Evolutionary conservation across 2,888 invertebrate genomes (phyloP).

Genomic region (Drosophila dives): DNA sequence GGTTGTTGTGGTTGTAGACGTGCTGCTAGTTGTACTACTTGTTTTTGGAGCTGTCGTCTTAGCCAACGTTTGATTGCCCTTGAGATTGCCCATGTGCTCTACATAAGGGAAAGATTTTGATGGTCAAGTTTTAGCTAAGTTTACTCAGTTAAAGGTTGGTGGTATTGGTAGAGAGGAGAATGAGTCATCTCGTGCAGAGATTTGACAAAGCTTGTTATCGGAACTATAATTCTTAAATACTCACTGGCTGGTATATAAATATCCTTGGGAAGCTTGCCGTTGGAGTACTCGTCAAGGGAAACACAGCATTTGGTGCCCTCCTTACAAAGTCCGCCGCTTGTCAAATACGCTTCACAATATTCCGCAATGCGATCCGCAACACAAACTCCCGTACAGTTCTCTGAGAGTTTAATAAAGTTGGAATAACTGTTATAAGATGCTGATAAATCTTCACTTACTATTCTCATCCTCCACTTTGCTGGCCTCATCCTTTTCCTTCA

Average conservation of each 20-base stretch:
- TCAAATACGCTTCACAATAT: conserved; percentile 94
- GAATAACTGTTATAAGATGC: neutral
- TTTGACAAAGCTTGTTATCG: no score
- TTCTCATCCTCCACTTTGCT: conserved; percentile 75
- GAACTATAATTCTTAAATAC: conserved; percentile 27
- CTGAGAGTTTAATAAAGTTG: conserved; percentile 27
- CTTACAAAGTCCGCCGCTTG: conserved; percentile 90
- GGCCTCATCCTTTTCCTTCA: conserved; percentile 61
- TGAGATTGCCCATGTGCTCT: conserved; percentile 83
- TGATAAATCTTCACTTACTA: conserved; percentile 46
- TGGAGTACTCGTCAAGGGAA: conserved; percentile 90
- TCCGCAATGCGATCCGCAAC: conserved; percentile 92
- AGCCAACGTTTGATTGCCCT: conserved; percentile 67
- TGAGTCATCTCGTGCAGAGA: no score
- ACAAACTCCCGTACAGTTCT: conserved; percentile 91
- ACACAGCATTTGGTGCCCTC: conserved; percentile 93
- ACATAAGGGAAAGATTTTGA: neutral
- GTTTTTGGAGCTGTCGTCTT: conserved; percentile 42
- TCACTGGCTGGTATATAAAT: conserved; percentile 89
- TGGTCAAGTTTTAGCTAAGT: neutral
- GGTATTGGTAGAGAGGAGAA: neutral
- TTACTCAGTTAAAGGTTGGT: neutral
- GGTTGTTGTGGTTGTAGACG: conserved; percentile 62
- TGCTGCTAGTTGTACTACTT: conserved; percentile 55
- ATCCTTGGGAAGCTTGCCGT: conserved; percentile 88